These are phyloP conservation scores for Eurois occulta DNA, from an alignment of 2,888 invertebrate genomes.

Conservation along the genomic window DNA sequence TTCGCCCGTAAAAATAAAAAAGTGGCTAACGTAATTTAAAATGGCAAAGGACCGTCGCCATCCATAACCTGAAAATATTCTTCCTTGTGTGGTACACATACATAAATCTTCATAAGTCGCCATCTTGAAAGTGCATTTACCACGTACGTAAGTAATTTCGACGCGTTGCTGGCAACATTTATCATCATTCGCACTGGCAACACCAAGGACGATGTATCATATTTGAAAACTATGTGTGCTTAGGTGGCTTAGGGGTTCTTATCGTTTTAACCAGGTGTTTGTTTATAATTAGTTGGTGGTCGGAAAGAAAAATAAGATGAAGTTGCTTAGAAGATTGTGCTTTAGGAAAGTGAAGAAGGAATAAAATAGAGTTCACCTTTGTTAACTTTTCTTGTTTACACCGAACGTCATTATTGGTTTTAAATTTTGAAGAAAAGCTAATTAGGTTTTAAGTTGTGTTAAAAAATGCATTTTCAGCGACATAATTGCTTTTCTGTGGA, in stretches of 20 bases:
- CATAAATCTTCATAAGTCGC: conserved; percentile 73
- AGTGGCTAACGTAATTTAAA: conserved; percentile 62
- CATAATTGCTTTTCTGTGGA: not conserved
- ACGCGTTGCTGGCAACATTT: conserved; percentile 73
- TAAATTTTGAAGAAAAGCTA: not conserved
- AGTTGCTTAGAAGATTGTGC: not conserved
- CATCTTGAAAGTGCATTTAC: conserved; percentile 78
- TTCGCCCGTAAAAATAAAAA: conserved; percentile 54
- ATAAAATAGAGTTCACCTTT: not conserved
- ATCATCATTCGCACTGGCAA: conserved; percentile 74
- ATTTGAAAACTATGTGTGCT: conserved; percentile 55
- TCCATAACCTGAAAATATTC: conserved; percentile 69
- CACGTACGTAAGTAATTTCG: conserved; percentile 72
- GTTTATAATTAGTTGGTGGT: conserved; percentile 26
- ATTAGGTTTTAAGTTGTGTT: not conserved
- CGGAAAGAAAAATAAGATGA: conserved; percentile 10
- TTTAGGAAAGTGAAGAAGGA: not conserved
- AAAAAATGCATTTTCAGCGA: not conserved
- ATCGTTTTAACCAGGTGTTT: conserved; percentile 48
- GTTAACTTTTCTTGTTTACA: not conserved
- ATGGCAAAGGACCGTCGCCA: conserved; percentile 57
- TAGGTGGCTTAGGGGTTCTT: conserved; percentile 25
- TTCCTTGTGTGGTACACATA: conserved; percentile 60
- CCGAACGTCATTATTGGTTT: not conserved
- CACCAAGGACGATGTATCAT: conserved; percentile 67